These are phyloP conservation scores for Dysidea cf. avara DNA, from an alignment of 37 sponge, comb jelly and placozoan species.

Conservation along the genomic window DNA sequence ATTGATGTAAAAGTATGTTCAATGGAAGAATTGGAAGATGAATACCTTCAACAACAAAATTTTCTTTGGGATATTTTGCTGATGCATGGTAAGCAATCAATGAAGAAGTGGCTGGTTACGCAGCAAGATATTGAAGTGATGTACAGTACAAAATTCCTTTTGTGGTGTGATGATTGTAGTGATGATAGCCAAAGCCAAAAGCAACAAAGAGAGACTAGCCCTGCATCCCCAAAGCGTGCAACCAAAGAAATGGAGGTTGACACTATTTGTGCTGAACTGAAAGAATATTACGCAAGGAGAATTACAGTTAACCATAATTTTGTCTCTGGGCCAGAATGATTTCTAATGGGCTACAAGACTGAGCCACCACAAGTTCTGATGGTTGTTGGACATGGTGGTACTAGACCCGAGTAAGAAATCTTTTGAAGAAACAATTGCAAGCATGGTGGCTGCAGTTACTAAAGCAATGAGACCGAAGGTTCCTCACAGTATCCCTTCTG, in stretches of 20 bases:
- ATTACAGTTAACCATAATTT: conserved; percentile 17
- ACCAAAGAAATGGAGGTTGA: conserved; percentile 20
- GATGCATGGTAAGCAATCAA: conserved; percentile 16
- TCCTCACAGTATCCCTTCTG: no score
- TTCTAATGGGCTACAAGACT: no score
- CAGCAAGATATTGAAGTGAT: conserved; percentile 21
- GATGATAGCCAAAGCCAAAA: neutral
- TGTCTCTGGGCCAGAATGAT: conserved; percentile 28
- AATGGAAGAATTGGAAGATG: conserved; percentile 9
- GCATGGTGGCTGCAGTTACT: neutral
- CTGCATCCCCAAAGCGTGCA: conserved; percentile 14
- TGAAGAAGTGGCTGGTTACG: conserved; percentile 10
- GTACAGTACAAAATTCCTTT: conserved; percentile 7
- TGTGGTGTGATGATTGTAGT: conserved; percentile 37
- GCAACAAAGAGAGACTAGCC: neutral
- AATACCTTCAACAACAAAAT: conserved; percentile 9
- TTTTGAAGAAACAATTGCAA: neutral
- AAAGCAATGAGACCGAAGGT: no score
- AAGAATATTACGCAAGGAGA: conserved; percentile 3
- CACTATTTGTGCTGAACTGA: conserved; percentile 1
- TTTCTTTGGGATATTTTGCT: conserved; percentile 24
- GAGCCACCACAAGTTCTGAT: conserved; percentile 26
- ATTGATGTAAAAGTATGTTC: conserved; percentile 5
- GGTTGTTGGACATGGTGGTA: neutral
- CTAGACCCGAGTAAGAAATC: no score